These are phyloP conservation scores for Papilio protenor DNA, from an alignment of 2,888 invertebrate species.

Conservation along the genomic window DNA sequence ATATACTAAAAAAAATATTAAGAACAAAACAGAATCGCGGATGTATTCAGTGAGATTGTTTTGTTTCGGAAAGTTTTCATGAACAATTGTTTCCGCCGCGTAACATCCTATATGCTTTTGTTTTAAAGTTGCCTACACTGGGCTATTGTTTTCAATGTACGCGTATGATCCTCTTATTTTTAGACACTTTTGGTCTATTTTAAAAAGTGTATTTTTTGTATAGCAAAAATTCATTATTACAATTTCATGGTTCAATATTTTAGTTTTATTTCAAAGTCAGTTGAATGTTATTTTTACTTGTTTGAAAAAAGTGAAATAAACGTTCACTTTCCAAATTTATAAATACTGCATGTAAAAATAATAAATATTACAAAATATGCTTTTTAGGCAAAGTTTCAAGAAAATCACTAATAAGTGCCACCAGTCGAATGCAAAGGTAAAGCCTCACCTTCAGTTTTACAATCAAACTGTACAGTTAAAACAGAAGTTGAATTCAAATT, in stretches of 20 bases:
- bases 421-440: too few relatives aligned
- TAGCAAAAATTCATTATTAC: not conserved
- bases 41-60: slow-evolving; percentile 29
- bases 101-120: slow-evolving; percentile 35
- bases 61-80: slow-evolving; percentile 31
- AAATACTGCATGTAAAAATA: too few relatives aligned
- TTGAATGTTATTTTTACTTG: not conserved
- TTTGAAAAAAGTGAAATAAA: not conserved
- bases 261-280: not conserved
- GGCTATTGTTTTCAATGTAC: slow-evolving; percentile 14
- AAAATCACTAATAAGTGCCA: too few relatives aligned
- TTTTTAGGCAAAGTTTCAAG: too few relatives aligned
- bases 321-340: not conserved
- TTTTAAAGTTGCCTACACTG: slow-evolving; percentile 8
- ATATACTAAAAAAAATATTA: not conserved
- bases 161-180: slow-evolving; percentile 19
- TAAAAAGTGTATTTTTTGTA: slow-evolving; percentile 2
- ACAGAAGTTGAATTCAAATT: too few relatives aligned
- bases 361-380: too few relatives aligned
- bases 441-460: too few relatives aligned
- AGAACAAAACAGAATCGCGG: slow-evolving; percentile 26
- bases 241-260: not conserved
- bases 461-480: too few relatives aligned
- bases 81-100: slow-evolving; percentile 28
- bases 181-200: not conserved